Base-by-base conservation (phyloP, 2,113 vertebrate genomes). In the Varanus salvator region DNA sequence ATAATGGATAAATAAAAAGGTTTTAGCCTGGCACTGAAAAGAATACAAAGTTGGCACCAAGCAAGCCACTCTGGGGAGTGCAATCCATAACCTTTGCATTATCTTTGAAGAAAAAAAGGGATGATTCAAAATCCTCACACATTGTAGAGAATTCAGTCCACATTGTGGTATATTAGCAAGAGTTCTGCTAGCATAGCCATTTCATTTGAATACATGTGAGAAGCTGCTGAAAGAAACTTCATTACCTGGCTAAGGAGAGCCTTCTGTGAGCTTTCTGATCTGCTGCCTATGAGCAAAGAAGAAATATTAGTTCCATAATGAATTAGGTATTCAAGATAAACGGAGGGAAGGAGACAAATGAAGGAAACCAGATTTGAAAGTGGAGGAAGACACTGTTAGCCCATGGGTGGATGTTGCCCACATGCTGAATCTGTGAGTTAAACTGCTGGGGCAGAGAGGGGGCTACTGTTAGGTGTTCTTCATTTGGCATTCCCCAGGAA, bases 211-310 rank as follows among this genome's bases (percentile, higher is more conserved):
- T 34, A 52, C n/a, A 90, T 8, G 5, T 38, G 64, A 27, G 25
- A 82, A 48, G 14, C 0, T 15, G 15, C 1, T 52, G 44, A 78
- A 11, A 52, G 44, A 78, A 9, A 74, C 27, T 60, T 74, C 0
- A 0, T 89, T 95, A 96, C 96, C 96, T 96, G 94, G 0, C 31
- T 5, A 72, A 15, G 3, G 78, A 89, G 64, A 4, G 91, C 90
- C 5, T 52, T 60, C 89, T 86, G 9, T 84, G 96, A 96, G 75
- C 90, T 95, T 0, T 94, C 95, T 0, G 95, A 96, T 44, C 90
- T 93, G 85, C 77, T 92, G 80, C 86, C 96, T 96, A 21, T 60
- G 50, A 95, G 92, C 94, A 95, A 87, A n/a, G 69, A 77, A 91
- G 2, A 76, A 77, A 64, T 48, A 44, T 60, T 38, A 80, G 89